phyloP scores from a whole-genome alignment of 2,113 vertebrate species.

The Asarcornis scutulata region DNA sequence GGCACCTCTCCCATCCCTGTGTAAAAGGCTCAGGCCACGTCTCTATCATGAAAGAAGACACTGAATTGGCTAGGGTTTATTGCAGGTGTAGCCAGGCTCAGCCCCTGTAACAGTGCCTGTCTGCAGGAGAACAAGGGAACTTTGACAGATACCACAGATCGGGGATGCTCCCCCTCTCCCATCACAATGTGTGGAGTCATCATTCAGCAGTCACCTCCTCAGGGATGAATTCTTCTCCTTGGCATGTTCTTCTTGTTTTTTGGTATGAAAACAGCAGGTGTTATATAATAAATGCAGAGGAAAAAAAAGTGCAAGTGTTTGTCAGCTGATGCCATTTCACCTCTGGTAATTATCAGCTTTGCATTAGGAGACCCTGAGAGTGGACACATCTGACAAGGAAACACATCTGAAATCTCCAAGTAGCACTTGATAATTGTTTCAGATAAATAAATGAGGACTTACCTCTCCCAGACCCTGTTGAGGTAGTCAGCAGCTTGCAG shows the following conservation, averaged over 20 bases:
- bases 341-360: slow-evolving; percentile 13
- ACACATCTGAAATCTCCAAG: slow-evolving; percentile 6
- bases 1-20: not conserved
- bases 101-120: not conserved
- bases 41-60: not conserved
- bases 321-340: not conserved
- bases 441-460: slow-evolving; percentile 49
- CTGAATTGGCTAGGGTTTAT: not conserved
- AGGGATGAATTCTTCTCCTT: not conserved
- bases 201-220: not conserved
- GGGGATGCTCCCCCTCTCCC: not conserved
- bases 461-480: not conserved
- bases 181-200: not conserved
- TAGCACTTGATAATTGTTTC: not conserved
- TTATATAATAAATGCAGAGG: not conserved
- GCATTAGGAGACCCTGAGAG: not conserved
- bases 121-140: not conserved
- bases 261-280: not conserved
- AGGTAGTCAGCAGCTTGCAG: slow-evolving; percentile 29
- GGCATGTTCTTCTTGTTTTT: not conserved
- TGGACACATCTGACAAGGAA: not conserved
- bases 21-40: not conserved
- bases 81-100: not conserved
- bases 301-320: not conserved
- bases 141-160: not conserved